These are phyloP conservation scores for Orgyia antiqua DNA, from an alignment of 2,888 invertebrate genomes.

Conservation along the genomic window DNA sequence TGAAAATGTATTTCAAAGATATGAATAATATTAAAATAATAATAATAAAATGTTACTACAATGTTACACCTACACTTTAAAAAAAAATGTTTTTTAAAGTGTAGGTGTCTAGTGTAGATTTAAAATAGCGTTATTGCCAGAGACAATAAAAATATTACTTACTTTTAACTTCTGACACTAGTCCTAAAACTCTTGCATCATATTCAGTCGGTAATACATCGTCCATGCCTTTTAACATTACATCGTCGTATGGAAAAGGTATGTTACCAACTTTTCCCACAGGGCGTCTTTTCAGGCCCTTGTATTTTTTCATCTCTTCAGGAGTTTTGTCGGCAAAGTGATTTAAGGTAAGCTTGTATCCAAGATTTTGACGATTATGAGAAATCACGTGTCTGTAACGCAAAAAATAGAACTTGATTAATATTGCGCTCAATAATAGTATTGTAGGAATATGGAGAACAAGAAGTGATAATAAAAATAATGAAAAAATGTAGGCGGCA, in stretches of 20 bases:
- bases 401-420: background rate
- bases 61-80: too few relatives aligned
- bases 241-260: conserved; percentile 46
- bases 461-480: too few relatives aligned
- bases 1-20: too few relatives aligned
- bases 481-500: too few relatives aligned
- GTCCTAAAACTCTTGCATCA: conserved; percentile 44
- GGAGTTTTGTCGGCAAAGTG: conserved; percentile 53
- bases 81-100: too few relatives aligned
- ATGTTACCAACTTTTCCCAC: conserved; percentile 38
- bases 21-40: too few relatives aligned
- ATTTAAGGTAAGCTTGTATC: conserved; percentile 48
- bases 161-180: conserved; percentile 48
- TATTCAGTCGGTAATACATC: conserved; percentile 38
- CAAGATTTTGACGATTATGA: conserved; percentile 40
- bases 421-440: too few relatives aligned
- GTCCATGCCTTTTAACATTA: conserved; percentile 24
- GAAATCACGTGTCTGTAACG: conserved; percentile 32
- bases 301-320: conserved; percentile 40
- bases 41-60: too few relatives aligned
- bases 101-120: too few relatives aligned
- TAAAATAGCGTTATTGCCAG: too few relatives aligned
- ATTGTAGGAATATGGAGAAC: too few relatives aligned
- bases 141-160: too few relatives aligned
- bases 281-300: conserved; percentile 34